Evolutionary conservation across 1,140 invertebrate genomes (phyloP).

Genomic region (Drosophila insularis): DNA sequence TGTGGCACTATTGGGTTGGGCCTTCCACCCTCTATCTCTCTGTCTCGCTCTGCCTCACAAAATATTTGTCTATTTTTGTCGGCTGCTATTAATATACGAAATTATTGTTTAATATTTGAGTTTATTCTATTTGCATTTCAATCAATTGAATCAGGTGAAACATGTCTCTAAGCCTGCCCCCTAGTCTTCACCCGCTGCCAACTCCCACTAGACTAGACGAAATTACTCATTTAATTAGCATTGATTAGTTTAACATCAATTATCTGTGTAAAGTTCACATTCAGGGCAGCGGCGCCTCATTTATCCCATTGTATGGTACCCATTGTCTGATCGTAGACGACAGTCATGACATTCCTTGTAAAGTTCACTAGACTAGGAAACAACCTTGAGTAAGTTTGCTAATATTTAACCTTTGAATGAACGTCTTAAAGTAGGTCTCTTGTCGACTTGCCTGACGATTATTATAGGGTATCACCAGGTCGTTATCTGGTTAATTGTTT

Average conservation of each 20-base stretch:
- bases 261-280: constrained; percentile 38
- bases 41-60: constrained; percentile 12
- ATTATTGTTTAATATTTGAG: constrained; percentile 15
- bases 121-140: constrained; percentile 12
- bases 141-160: constrained; percentile 21
- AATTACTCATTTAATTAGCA: constrained; percentile 59
- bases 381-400: too few species aligned
- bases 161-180: not conserved
- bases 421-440: too few species aligned
- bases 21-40: not conserved
- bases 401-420: too few species aligned
- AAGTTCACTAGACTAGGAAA: too few species aligned
- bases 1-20: not conserved
- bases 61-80: constrained; percentile 23
- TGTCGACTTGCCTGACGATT: too few species aligned
- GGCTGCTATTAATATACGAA: constrained; percentile 15
- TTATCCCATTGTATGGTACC: too few species aligned
- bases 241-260: constrained; percentile 48
- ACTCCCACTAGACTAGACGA: constrained; percentile 3
- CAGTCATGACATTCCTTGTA: too few species aligned
- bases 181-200: not conserved
- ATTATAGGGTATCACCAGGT: not conserved
- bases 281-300: not conserved
- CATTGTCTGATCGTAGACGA: too few species aligned
- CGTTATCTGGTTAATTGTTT: not conserved